Percentiles rank a stretch among this genome's conserved stretches.
Evolutionary conservation across 2,113 vertebrate species (phyloP).

Genomic region (Rhinichthys klamathensis): DNA sequence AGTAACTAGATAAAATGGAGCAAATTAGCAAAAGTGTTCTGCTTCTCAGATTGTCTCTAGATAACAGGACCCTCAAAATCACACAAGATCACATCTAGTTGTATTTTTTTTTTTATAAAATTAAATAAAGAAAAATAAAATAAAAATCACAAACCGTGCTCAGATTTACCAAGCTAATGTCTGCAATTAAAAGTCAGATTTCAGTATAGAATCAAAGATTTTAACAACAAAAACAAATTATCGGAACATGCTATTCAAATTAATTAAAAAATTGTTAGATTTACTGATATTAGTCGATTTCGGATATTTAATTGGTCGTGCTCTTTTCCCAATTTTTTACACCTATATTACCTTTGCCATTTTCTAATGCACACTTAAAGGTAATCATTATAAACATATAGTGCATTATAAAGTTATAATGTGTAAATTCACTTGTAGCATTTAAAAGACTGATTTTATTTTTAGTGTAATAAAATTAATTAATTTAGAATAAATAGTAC

Average conservation of each 20-base stretch:
- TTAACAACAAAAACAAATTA: neutral
- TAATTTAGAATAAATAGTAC: neutral
- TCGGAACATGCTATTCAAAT: neutral
- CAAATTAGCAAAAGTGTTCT: neutral
- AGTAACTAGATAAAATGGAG: neutral
- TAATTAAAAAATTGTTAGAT: neutral
- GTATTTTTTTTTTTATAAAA: no score
- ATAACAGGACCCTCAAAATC: neutral
- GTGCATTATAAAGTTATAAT: neutral
- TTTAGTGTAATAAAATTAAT: neutral
- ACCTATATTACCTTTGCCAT: neutral
- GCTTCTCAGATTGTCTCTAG: neutral
- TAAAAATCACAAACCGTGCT: no score
- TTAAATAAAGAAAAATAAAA: no score
- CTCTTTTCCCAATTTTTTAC: neutral
- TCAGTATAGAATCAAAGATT: neutral
- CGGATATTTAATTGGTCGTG: no score
- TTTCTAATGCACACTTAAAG: neutral
- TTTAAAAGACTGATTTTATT: neutral
- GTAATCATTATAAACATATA: neutral
- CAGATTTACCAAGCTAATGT: no score
- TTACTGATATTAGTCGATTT: no score
- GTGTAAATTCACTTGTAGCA: neutral
- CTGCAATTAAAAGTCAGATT: neutral
- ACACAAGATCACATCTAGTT: neutral